Percentiles rank a stretch among this genome's conserved stretches.
These are phyloP conservation scores for Listrodromus nycthemerus DNA, from an alignment of 2,888 invertebrate species.

Conservation along the genomic window DNA sequence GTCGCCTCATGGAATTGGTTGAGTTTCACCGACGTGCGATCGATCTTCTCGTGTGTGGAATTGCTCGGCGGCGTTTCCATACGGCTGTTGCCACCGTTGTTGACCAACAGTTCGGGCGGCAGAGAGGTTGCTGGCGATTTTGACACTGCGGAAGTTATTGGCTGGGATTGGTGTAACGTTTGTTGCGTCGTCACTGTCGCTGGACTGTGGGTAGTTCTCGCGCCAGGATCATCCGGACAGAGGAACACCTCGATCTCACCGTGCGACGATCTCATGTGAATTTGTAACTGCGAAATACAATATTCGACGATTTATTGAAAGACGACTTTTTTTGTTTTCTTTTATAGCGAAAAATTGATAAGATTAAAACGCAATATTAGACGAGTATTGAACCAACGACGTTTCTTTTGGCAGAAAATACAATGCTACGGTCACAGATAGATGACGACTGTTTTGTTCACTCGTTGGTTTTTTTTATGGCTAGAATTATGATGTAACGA, in stretches of 20 bases:
- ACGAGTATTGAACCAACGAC: neutral
- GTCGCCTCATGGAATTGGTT: constrained; percentile 48
- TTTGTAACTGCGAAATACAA: constrained; percentile 87
- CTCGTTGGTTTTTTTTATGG: too few species aligned
- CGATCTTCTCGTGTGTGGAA: constrained; percentile 36
- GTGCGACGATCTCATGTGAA: constrained; percentile 95
- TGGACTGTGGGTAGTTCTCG: constrained; percentile 70
- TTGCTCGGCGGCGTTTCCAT: constrained; percentile 74
- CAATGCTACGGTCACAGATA: neutral
- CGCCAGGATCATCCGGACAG: constrained; percentile 90
- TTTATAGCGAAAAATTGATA: constrained; percentile 84
- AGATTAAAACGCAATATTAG: constrained; percentile 82
- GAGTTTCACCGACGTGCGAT: constrained; percentile 47
- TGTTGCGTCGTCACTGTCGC: constrained; percentile 69
- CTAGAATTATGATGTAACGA: constrained; percentile 84
- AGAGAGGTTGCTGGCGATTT: constrained; percentile 60
- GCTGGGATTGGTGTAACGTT: constrained; percentile 64
- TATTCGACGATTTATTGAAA: constrained; percentile 5
- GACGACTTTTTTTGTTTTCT: neutral
- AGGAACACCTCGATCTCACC: constrained; percentile 98
- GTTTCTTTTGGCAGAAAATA: constrained; percentile 8
- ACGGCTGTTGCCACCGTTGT: constrained; percentile 71
- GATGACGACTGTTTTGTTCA: too few species aligned
- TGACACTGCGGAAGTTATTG: constrained; percentile 63
- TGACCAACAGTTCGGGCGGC: constrained; percentile 78